Evolutionary conservation across 1,140 invertebrate species (phyloP), one percentile per base, ranked within the genome.

Genomic region (Meloidogyne chitwoodi): DNA sequence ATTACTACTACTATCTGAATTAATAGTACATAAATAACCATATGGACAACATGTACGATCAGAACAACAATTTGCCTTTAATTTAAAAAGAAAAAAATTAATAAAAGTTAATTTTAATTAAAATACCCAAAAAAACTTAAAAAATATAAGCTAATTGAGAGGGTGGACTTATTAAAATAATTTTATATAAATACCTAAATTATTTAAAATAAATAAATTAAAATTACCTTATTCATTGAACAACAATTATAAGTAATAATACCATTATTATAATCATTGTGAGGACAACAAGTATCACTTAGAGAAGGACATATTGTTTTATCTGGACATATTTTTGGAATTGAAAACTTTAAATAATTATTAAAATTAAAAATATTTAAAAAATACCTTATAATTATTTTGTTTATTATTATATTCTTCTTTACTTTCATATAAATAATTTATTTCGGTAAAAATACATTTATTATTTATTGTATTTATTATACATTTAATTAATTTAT

Each of bases 41-140:
- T 14, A 41, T n/a, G 71, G 71, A 38, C 71, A 73, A 31, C 71
- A 73, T 64, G 61, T 73, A 38, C 34, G 48, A 34, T 38, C 26
- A 27, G 41, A 41, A 24, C 71, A 73, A 34, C 71, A 73, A 61
- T 26, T 63, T 16, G 56, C 71, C 71, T 73, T 19, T 38, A 38
- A 38, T 8, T 38, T 6, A 10, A 38, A 38, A 38, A 38, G 8
- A 38, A 0, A 63, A 64, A 16, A 26, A 38, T 73, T 73, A 63
- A 69, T 69, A 16, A 44, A 27, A 16, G n/a, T n/a, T n/a, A n/a
- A n/a, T n/a, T n/a, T n/a, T n/a, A n/a, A n/a, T n/a, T n/a, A n/a
- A n/a, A n/a, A n/a, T n/a, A n/a, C n/a, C n/a, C n/a, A n/a, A n/a
- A n/a, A n/a, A n/a, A n/a, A n/a, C n/a, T n/a, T n/a, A n/a, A n/a